phyloP scores from a whole-genome alignment of 2,888 invertebrate species.

The Tholera decimalis region DNA sequence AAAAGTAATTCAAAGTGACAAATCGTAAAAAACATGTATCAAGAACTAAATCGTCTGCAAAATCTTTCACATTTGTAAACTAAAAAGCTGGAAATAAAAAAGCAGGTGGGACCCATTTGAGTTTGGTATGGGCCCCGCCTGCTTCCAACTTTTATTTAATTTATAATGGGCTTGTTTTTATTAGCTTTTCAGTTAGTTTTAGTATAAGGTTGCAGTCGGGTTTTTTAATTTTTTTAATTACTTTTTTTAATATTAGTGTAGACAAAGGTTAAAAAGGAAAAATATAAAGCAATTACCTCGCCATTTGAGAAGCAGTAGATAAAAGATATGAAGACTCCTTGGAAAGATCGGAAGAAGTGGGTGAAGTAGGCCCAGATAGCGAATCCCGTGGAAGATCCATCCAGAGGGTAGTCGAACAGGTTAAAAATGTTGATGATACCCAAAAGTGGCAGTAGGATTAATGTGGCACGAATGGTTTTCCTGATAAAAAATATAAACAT shows the following conservation, averaged over 20 bases:
- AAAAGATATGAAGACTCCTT: constrained; percentile 95
- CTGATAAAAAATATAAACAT: constrained; percentile 79
- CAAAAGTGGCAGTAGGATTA: constrained; percentile 95
- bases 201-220: too few species aligned
- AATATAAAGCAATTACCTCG: constrained; percentile 92
- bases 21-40: too few species aligned
- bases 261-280: neutral
- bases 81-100: too few species aligned
- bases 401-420: constrained; percentile 93
- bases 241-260: neutral
- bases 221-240: too few species aligned
- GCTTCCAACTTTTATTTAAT: too few species aligned
- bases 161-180: too few species aligned
- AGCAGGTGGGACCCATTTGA: too few species aligned
- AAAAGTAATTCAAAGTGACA: too few species aligned
- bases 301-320: constrained; percentile 96
- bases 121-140: too few species aligned
- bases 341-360: constrained; percentile 96
- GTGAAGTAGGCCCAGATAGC: constrained; percentile 95
- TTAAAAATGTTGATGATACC: constrained; percentile 95
- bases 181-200: too few species aligned
- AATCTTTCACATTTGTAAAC: too few species aligned
- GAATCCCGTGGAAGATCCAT: constrained; percentile 93
- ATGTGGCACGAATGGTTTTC: constrained; percentile 95
- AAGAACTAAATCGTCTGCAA: too few species aligned